Evolutionary conservation across 1,140 invertebrate species (phyloP).

Genomic region (Brachionus koreanus): DNA sequence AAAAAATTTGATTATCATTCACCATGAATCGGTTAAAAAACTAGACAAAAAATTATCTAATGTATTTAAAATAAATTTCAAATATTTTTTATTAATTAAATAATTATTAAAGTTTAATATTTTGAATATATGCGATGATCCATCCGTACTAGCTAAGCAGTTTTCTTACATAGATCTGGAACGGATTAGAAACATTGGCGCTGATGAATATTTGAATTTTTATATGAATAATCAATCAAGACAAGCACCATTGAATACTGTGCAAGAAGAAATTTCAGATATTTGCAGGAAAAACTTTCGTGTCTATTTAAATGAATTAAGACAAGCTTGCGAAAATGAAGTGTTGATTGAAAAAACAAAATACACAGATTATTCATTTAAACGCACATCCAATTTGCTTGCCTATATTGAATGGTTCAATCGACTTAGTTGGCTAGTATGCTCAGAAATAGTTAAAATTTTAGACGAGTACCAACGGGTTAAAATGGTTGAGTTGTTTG

Average conservation of each 20-base stretch:
- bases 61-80: neutral
- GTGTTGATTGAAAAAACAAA: neutral
- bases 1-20: neutral
- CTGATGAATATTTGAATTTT: conserved; percentile 32
- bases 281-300: conserved; percentile 11
- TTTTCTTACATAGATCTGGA: conserved; percentile 11
- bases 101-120: neutral
- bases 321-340: neutral
- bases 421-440: neutral
- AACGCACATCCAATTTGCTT: conserved; percentile 11
- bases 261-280: neutral
- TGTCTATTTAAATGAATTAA: conserved; percentile 15
- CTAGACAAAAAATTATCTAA: neutral
- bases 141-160: neutral
- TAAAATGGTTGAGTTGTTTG: neutral
- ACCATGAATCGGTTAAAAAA: neutral
- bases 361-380: neutral
- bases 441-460: neutral
- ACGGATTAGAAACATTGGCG: neutral
- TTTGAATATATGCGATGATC: neutral
- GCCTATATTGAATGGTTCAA: conserved; percentile 36
- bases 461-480: neutral
- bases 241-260: neutral
- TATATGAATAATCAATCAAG: neutral
- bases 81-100: neutral